Base-by-base conservation (phyloP, 1,140 invertebrate genomes). In the Ceratosolen solmsi region DNA sequence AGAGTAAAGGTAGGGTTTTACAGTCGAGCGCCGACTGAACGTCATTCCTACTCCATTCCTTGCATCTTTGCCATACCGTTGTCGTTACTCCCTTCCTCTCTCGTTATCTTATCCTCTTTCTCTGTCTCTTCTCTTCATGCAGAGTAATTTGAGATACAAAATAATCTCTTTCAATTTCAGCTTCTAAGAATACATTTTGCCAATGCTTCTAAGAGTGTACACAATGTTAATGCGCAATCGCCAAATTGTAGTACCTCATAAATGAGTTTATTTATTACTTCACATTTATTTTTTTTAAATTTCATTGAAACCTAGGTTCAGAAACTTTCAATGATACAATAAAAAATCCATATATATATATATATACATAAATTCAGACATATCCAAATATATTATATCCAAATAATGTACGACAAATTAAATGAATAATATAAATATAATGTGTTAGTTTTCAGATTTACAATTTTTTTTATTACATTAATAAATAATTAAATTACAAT, bases 181-280 rank as follows among this genome's bases (percentile, higher is more conserved):
- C 73, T 58, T 60, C 73, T 75, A 60, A 60, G 38, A 33, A 41
- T 60, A 49, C 56, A 60, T 60, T 38, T 60, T 75, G 38, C 0
- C 41, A 75, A 75, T 75, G 30, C 73, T 74, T 33, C 46, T 36
- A 30, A 22, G 27, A 74, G 49, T 30, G 41, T 74, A 74, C 11
- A 36, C 27, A 54, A 71, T 60, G 71, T 70, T n/a, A 84, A 73
- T 80, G 83, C 38, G n/a, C n/a, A 49, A 49, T 49, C 41, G 30
- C 41, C 38, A 71, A 71, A 71, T 49, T 71, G 49, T 71, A 11
- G 25, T 20, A 30, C 15, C 2, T 49, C 25, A 71, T 49, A 71
- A 30, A 30, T 49, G 17, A 71, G 3, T 46, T 49, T 30, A 71
- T 71, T 30, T 71, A 11, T 65, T 68, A 22, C 17, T 22, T 22